Base-by-base conservation (phyloP, 1,140 invertebrate species). In the Pararge aegeria region DNA sequence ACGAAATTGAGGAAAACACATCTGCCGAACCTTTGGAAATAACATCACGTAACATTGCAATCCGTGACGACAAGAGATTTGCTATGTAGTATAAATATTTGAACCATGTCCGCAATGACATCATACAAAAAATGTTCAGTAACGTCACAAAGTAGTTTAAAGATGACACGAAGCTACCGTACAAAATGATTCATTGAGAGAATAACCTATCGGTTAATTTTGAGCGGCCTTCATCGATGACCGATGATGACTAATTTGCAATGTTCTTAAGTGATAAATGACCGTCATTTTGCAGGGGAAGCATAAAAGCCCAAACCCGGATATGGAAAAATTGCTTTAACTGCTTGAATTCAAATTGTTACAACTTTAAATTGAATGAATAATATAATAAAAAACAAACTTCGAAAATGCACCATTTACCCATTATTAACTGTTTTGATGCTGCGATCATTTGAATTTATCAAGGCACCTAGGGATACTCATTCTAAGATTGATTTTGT, bases 131-230 rank as follows among this genome's bases (percentile, higher is more conserved):
- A 52, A 62, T 63, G 61, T 61, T 65, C 46, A 52, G 21, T 53
- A 49, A 65, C 75, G 78, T 81, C 72, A 75, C 59, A 49, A 61
- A 60, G 71, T 78, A 73, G 60, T 60, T 57, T 44, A 70, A 61
- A 52, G 63, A 60, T 79, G 76, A 59, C 61, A 68, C 60, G 24
- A 34, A 27, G 46, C 52, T 52, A 19, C 50, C 20, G 44, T 38
- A 52, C 55, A 61, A 60, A n/a, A 46, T 78, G 73, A 78, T 29
- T 78, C 75, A 78, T 55, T 48, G 16, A 13, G 40, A 52, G 27
- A 55, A 57, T 55, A 62, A 54, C 1, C 34, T 46, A 51, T 42
- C 49, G 48, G 53, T 34, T 63, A 63, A 57, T 55, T 58, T 66
- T 44, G 46, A 58, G 13, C 38, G 34, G 40, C 13, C 51, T 29